These are phyloP conservation scores for Nematopogon swammerdamellus DNA, from an alignment of 2,888 invertebrate species.

Conservation along the genomic window DNA sequence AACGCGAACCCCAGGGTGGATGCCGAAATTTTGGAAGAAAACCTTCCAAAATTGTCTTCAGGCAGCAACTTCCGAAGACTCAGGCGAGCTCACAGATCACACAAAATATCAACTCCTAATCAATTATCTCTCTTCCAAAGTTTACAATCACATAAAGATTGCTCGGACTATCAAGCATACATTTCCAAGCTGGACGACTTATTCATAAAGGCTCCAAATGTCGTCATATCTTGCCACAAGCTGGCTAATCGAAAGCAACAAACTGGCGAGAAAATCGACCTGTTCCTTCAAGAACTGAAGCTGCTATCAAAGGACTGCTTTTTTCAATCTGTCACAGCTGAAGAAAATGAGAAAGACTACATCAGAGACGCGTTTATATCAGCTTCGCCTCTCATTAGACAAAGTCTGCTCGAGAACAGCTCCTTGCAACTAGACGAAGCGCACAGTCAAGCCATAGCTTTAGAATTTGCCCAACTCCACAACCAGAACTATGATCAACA, in stretches of 20 bases:
- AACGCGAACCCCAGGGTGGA: neutral
- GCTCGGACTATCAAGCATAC: neutral
- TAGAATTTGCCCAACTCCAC: neutral
- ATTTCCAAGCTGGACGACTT: neutral
- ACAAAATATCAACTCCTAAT: neutral
- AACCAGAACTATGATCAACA: neutral
- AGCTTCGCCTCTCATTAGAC: neutral
- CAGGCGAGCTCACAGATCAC: neutral
- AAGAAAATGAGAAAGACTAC: neutral
- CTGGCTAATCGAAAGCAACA: neutral
- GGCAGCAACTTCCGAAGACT: neutral
- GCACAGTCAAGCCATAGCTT: neutral
- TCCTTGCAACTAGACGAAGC: neutral
- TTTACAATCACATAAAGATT: conserved; percentile 1
- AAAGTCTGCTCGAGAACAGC: neutral
- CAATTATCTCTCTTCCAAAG: neutral
- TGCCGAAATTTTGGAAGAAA: neutral
- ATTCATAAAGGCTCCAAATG: neutral
- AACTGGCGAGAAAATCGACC: neutral
- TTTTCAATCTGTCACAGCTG: neutral
- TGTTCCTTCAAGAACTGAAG: neutral
- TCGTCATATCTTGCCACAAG: neutral
- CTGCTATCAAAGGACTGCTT: neutral
- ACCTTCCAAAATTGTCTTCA: neutral
- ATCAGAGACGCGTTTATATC: conserved; percentile 1